Evolutionary conservation across 2,113 vertebrate species (phyloP), one percentile per base, ranked within the genome.

Genomic region (Neomonachus schauinslandi): DNA sequence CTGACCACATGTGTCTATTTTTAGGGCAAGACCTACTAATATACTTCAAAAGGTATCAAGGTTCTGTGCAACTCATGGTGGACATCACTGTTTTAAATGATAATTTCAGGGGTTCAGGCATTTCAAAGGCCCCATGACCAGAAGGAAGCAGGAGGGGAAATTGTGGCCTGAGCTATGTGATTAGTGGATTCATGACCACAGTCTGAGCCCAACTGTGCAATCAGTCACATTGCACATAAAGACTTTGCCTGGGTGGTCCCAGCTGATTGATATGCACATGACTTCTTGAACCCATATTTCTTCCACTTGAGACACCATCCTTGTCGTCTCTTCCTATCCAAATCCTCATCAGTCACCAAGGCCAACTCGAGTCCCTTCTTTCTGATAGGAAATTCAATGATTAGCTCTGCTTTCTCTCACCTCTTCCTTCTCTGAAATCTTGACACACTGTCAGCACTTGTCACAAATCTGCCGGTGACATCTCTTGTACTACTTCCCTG

Each of bases 391-490:
- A 98, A 89, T 85, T 95, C 84, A 91, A 21, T 31, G 65, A 96
- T 81, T 53, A 96, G 12, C 42, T 87, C n/a, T 49, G 31, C 55
- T 91, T 93, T 92, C 69, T 80, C 36, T 67, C 36, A 53, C 95
- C 39, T 79, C 65, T 93, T 71, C 28, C 16, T 92, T 24, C 79
- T 94, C 80, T 96, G 53, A 97, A 97, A 86, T 79, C 95, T 91
- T 94, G 95, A 93, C 85, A 92, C 18, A 22, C 39, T 85, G 74
- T 95, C 87, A 95, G 89, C 74, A 49, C 87, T 89, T 95, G 83
- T 95, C 94, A 92, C 57, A 92, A 61, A 95, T 96, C 61, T 95
- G 79, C 83, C 28, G 39, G 82, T 92, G 90, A 92, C 87, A 84
- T 92, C 51, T 57, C 80, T 84, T 94, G 55, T 69, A 46, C 69